A percentile compares a stretch with the other conserved stretches of the same genome.
Conservation (phyloP, 2,113 vertebrate species). For the Dermatemys mawii region DNA sequence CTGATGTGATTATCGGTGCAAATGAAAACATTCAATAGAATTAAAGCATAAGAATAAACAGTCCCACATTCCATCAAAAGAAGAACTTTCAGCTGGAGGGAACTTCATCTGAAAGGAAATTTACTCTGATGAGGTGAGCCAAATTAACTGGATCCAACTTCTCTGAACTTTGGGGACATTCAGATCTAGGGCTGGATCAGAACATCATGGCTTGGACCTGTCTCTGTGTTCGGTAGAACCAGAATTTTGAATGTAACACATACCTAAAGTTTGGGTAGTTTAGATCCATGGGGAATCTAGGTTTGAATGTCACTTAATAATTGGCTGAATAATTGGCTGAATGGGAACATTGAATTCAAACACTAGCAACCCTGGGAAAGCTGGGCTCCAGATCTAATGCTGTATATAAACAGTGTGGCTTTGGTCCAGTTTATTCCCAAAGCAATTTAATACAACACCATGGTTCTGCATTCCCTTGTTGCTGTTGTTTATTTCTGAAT, state of each 20-base stretch:
- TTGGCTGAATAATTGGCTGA: neutral
- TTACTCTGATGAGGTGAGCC: constrained; percentile 3
- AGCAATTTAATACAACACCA: neutral
- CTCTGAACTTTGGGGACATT: neutral
- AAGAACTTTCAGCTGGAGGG: neutral
- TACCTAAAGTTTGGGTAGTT: rapidly evolving
- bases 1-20: constrained; percentile 18
- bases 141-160: neutral
- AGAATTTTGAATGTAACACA: neutral
- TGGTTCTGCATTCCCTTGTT: neutral
- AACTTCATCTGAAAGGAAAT: constrained; percentile 4
- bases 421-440: neutral
- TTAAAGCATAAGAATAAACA: constrained; percentile 23
- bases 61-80: neutral
- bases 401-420: rapidly evolving
- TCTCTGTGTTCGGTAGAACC: neutral
- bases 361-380: neutral
- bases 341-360: neutral
- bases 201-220: neutral
- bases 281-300: neutral
- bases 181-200: neutral
- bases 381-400: neutral
- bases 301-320: neutral
- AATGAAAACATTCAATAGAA: constrained; percentile 43
- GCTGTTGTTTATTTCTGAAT: neutral